Evolutionary conservation across 2,888 invertebrate species (phyloP).

Genomic region (Drosophila monieri): DNA sequence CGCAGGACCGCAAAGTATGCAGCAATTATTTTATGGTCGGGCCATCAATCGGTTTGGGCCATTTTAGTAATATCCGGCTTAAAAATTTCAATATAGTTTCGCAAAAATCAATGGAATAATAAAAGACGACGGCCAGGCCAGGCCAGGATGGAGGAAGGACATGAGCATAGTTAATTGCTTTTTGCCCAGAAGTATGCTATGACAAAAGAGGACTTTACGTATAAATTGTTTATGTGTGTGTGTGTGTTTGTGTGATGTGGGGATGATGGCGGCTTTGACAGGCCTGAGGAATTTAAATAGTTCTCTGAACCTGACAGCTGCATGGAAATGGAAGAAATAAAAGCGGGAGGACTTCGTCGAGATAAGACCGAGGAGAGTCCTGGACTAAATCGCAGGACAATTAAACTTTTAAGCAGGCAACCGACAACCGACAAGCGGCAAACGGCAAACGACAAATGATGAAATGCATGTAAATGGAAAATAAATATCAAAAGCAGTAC

Average conservation of each 20-base stretch:
- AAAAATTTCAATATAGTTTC: slow-evolving; percentile 65
- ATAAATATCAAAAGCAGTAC: slow-evolving; percentile 62
- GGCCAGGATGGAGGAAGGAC: slow-evolving; percentile 4
- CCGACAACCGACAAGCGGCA: slow-evolving; percentile 54
- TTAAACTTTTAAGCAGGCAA: slow-evolving; percentile 75
- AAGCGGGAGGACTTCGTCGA: slow-evolving; percentile 13
- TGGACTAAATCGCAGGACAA: slow-evolving; percentile 59
- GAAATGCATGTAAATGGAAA: slow-evolving; percentile 73
- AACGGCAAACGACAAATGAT: slow-evolving; percentile 55
- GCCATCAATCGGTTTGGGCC: slow-evolving; percentile 60
- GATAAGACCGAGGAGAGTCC: slow-evolving; percentile 33
- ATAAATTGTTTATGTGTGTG: neutral
- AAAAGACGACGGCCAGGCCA: neutral
- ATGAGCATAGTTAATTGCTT: slow-evolving; percentile 67
- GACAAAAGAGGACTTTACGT: slow-evolving; percentile 15
- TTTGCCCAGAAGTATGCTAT: slow-evolving; percentile 33
- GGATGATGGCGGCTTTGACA: neutral
- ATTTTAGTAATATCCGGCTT: slow-evolving; percentile 74
- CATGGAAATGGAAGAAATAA: slow-evolving; percentile 54
- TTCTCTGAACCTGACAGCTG: slow-evolving; percentile 80
- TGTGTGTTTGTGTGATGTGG: too few relatives aligned
- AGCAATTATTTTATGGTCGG: slow-evolving; percentile 56
- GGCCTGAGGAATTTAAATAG: slow-evolving; percentile 58
- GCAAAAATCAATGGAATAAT: slow-evolving; percentile 56
- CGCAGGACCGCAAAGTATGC: slow-evolving; percentile 23